Conservation (phyloP, 2,113 vertebrate species). For the Xenus cinereus region DNA sequence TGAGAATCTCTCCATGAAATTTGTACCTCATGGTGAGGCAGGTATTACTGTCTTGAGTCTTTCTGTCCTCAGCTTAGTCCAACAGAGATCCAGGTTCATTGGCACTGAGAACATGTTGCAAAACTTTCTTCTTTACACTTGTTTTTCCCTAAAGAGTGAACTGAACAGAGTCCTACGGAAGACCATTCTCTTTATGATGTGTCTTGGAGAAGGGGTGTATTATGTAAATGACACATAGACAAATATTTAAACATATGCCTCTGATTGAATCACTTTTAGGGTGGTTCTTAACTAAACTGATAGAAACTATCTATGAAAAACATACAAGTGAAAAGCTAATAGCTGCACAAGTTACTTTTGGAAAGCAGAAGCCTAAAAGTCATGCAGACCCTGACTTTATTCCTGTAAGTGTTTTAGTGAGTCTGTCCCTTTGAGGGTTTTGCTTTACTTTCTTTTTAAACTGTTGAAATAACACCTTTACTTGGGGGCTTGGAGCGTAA, state of each 20-base stretch:
- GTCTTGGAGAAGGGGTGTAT: neutral
- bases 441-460: neutral
- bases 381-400: neutral
- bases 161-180: neutral
- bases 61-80: neutral
- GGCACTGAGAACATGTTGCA: neutral
- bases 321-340: neutral
- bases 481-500: neutral
- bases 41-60: neutral
- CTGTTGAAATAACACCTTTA: neutral
- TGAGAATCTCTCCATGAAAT: neutral
- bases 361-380: neutral
- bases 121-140: neutral
- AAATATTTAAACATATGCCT: neutral
- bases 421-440: neutral
- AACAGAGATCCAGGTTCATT: neutral
- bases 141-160: neutral
- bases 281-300: neutral
- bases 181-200: neutral
- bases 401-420: neutral
- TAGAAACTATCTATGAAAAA: neutral
- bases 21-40: neutral
- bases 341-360: neutral
- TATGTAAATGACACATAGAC: neutral
- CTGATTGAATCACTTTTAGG: neutral